These are phyloP conservation scores for Caenorhabditis sp. DNA, from an alignment of 2,888 invertebrate genomes.

Conservation along the genomic window DNA sequence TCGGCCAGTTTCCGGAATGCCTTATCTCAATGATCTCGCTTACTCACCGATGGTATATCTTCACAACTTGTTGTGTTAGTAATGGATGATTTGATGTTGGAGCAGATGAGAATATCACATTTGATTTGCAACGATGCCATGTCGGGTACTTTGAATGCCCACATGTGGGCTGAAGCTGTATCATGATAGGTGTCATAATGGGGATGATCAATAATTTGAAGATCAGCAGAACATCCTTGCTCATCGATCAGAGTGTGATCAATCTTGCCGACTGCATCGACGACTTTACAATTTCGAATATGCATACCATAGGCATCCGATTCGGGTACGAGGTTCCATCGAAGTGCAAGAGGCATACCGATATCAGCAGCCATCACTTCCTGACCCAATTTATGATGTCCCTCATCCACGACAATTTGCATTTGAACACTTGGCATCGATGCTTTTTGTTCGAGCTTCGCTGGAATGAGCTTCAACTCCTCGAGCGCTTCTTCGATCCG, in stretches of 20 bases:
- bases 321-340: constrained; percentile 64
- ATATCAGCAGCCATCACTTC: constrained; percentile 57
- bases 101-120: constrained; percentile 67
- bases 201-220: constrained; percentile 68
- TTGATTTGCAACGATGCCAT: constrained; percentile 58
- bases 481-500: constrained; percentile 69
- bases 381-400: constrained; percentile 44
- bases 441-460: constrained; percentile 66
- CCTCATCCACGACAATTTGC: constrained; percentile 64
- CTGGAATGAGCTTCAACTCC: constrained; percentile 64
- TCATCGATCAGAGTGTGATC: constrained; percentile 66
- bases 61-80: constrained; percentile 61
- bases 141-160: constrained; percentile 70
- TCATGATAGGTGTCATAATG: constrained; percentile 71
- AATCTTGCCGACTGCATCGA: constrained; percentile 58
- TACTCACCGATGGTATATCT: constrained; percentile 63
- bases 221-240: constrained; percentile 69
- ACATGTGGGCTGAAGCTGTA: constrained; percentile 68
- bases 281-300: constrained; percentile 66
- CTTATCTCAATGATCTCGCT: neutral
- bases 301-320: constrained; percentile 70
- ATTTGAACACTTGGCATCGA: constrained; percentile 64
- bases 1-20: neutral
- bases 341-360: constrained; percentile 65
- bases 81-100: constrained; percentile 61